Base-by-base conservation (phyloP, 2,888 invertebrate species). In the Beris chalybata region DNA sequence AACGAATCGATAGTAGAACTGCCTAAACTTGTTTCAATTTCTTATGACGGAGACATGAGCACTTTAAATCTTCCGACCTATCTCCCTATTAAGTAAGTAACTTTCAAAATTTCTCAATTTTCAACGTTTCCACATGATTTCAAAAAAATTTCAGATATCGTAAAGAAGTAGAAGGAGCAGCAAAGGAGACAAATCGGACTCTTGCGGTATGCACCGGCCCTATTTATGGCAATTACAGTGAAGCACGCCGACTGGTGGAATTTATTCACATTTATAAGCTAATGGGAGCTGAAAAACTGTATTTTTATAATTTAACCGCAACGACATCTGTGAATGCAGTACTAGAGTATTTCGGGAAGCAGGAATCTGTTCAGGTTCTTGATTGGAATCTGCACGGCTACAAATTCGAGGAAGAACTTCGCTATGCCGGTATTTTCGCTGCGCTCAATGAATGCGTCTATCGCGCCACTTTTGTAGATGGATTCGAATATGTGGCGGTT, bases 381-480 rank as follows among this genome's bases (percentile, higher is more conserved):
- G 76, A 76, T 2, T 84, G 84, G 84, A 76, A 81, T 69, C 72
- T 80, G 43, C 66, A 75, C 4, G 69, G 70, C 5, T 74, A 78
- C 5, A 71, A 74, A 48, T 71, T 76, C 30, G 75, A 80, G 64
- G 69, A 71, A 48, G 82, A 82, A 29, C 71, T 83, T 1, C 77
- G 82, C 59, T 77, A 79, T 2, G 92, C 92, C 74, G 94, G 93
- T 0, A 85, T 92, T 69, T 93, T 95, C 77, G 94, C 93, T 0
- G 93, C 95, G 47, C 86, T 94, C 74, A 95, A 95, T 80, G 95
- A 95, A 81, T 95, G 95, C 79, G 85, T 95, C 13, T 95, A 94
- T 81, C 86, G 95, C 71, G 91, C 92, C 63, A 93, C 94, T 89
- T 87, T 91, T 68, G 77, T 83, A 66, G 78, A 81, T 83, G 66